A percentile compares a stretch with the other conserved stretches of the same genome.
Evolutionary conservation across 1,140 invertebrate genomes (phyloP).

Genomic region (Xylocopa sonorina): DNA sequence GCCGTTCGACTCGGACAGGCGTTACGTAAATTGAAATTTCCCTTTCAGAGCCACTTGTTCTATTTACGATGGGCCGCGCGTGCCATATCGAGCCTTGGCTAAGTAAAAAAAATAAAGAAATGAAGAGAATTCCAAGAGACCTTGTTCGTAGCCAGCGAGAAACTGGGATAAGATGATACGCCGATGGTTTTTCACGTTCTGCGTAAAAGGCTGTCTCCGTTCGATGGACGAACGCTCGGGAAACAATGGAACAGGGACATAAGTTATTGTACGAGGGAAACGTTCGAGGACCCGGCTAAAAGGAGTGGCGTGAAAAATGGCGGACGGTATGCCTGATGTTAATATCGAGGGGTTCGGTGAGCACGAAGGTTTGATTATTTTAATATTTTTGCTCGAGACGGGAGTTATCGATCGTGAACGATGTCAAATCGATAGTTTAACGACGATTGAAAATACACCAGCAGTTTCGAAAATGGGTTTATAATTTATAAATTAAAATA

Average conservation of each 20-base stretch:
- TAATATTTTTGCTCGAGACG: too few species aligned
- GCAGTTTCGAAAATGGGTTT: background rate
- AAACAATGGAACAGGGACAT: background rate
- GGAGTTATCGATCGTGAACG: too few species aligned
- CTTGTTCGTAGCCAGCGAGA: background rate
- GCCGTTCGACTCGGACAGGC: background rate
- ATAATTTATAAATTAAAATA: conserved; percentile 35
- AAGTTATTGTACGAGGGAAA: background rate
- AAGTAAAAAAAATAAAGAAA: background rate
- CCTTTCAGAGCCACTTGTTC: conserved; percentile 9
- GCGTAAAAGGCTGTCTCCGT: background rate
- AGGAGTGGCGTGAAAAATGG: too few species aligned
- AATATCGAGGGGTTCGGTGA: too few species aligned
- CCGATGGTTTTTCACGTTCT: background rate
- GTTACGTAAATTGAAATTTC: conserved; percentile 34
- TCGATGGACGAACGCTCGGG: background rate
- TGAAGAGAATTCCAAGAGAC: background rate
- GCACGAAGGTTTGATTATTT: too few species aligned
- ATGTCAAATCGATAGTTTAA: too few species aligned
- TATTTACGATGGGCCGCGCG: background rate
- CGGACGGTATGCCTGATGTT: too few species aligned
- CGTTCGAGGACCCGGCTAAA: background rate
- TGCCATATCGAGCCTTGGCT: background rate
- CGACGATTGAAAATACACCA: background rate
- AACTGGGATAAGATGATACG: conserved; percentile 14